Evolutionary conservation across 1,140 invertebrate genomes (phyloP).

Genomic region (Drosophila novamexicana): DNA sequence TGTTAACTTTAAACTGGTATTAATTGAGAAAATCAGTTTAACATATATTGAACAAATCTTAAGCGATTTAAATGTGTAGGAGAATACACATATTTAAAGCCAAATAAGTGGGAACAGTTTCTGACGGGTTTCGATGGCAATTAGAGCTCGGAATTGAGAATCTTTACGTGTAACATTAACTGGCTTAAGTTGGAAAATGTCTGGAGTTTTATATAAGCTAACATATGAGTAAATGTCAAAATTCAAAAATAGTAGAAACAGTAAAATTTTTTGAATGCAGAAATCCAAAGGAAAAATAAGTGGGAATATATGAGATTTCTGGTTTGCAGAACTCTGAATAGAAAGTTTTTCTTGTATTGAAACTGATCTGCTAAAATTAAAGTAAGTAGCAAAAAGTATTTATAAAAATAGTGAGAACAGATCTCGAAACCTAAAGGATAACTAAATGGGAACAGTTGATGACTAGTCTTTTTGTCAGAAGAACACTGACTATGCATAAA

Average conservation of each 20-base stretch:
- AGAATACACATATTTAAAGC: neutral
- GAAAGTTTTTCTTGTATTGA: no score
- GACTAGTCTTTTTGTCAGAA: neutral
- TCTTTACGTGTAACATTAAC: no score
- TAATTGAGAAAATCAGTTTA: slow-evolving; percentile 11
- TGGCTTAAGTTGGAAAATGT: no score
- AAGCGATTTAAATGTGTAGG: neutral
- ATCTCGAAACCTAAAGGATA: neutral
- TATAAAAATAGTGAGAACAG: neutral
- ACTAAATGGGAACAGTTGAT: neutral
- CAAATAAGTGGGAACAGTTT: neutral
- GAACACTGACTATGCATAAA: neutral
- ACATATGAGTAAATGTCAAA: neutral
- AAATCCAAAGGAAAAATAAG: no score
- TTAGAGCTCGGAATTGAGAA: no score
- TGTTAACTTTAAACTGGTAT: neutral
- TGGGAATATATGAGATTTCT: no score
- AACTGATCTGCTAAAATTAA: no score
- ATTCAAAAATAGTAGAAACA: no score
- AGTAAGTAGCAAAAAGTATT: no score
- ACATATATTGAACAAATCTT: neutral
- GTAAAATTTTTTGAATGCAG: no score
- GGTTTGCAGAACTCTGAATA: no score
- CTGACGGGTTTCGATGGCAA: no score
- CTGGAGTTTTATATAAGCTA: neutral